Evolutionary conservation across 2,113 vertebrate genomes (phyloP).

Genomic region (Oryzias javanicus): DNA sequence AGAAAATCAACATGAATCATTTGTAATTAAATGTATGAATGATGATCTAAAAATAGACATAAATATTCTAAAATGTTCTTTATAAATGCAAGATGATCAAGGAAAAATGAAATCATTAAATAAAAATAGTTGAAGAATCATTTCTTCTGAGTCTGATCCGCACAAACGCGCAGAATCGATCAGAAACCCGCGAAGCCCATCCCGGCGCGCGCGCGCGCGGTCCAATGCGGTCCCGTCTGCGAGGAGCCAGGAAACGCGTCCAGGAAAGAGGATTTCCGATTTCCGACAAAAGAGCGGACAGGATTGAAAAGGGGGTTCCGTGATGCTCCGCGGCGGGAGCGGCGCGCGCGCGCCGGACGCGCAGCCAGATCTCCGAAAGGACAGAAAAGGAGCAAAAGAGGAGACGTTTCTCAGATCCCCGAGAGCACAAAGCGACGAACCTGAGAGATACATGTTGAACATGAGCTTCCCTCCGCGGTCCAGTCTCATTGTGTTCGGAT

Average conservation of each 20-base stretch:
- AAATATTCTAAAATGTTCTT: no score
- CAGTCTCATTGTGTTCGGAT: slow-evolving; percentile 88
- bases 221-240: slow-evolving; percentile 50
- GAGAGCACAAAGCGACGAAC: slow-evolving; percentile 71
- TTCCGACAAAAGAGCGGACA: slow-evolving; percentile 85
- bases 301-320: slow-evolving; percentile 57
- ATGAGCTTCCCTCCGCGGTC: slow-evolving; percentile 91
- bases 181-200: slow-evolving; percentile 28
- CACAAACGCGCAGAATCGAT: not conserved
- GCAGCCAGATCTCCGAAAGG: slow-evolving; percentile 2
- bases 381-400: not conserved
- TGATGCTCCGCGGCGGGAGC: slow-evolving; percentile 38
- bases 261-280: slow-evolving; percentile 99
- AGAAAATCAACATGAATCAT: slow-evolving; percentile 13
- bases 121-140: no score
- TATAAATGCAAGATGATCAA: no score
- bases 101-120: no score
- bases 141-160: no score
- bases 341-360: slow-evolving; percentile 19
- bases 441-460: slow-evolving; percentile 99
- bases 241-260: slow-evolving; percentile 96
- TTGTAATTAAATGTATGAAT: no score
- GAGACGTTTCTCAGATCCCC: slow-evolving; percentile 27
- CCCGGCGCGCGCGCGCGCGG: slow-evolving; percentile 25
- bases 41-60: no score